Base-by-base conservation (phyloP, 2,888 invertebrate genomes). In the Heterodera filipjevi region DNA sequence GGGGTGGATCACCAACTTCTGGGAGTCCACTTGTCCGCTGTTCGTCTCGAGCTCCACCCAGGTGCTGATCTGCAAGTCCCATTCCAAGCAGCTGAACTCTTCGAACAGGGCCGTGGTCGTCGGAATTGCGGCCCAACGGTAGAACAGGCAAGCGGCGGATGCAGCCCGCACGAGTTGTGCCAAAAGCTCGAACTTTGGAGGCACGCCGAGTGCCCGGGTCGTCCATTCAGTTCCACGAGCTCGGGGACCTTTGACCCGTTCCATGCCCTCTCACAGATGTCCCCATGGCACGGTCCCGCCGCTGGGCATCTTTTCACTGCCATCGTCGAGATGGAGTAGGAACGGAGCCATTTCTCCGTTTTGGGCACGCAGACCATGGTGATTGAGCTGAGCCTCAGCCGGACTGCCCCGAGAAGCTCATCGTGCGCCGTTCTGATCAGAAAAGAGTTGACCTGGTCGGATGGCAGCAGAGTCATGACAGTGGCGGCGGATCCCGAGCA, bases 151-250 rank as follows among this genome's bases (percentile, higher is more conserved):
- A 30, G 27, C 71, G 27, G n/a, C 27, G 2, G 71, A n/a, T 5
- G 71, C 5, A 71, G 71, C 2, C 71, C 71, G 30, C 71, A 71
- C 6, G 27, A n/a, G 6, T 71, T 71, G n/a, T 30, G 27, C 71
- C 71, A 71, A 71, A 71, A 71, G 27, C 71, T 30, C 30, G 71
- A 10, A 27, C 27, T 30, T 44, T 30, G n/a, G 10, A 71, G 6
- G 30, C 71, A 71, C 2, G 30, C 39, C 1, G 30, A 44, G 6
- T 71, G 39, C 10, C 71, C 71, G n/a, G 71, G 71, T 10, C 39
- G 46, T 3, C 8, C 1, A 10, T 71, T 71, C 44, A 30, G n/a
- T 27, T 71, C 71, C 27, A 27, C 12, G 27, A 71, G 30, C 30
- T 71, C 71, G n/a, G 71, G 71, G 30, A 71, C 46, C 22, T 8